phyloP scores from a whole-genome alignment of 2,797 vertebrate species.

The Cyprinella venusta region DNA sequence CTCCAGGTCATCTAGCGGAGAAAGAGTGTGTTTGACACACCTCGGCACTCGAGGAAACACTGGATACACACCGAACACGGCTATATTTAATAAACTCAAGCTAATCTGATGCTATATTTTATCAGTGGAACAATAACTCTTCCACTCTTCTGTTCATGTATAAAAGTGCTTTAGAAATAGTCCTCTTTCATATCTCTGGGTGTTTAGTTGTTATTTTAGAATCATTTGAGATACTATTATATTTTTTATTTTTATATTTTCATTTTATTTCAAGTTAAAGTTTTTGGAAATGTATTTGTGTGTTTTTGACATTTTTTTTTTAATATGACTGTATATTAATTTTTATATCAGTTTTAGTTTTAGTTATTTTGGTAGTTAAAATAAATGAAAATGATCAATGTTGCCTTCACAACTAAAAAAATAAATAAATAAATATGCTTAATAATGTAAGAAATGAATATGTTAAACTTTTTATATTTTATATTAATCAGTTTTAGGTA shows the following conservation, averaged over 20 bases:
- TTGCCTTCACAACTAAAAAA: background rate
- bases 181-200: conserved; percentile 17
- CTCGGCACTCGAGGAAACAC: conserved; percentile 36
- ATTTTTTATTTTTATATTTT: background rate
- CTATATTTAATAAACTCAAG: background rate
- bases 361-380: background rate
- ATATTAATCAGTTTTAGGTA: background rate
- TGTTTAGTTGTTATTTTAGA: background rate
- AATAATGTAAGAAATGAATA: background rate
- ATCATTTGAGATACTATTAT: background rate
- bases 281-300: too few species aligned
- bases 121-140: background rate
- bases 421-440: too few species aligned
- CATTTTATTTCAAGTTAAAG: background rate
- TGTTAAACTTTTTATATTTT: background rate
- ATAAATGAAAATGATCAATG: background rate
- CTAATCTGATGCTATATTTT: background rate
- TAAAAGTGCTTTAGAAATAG: background rate
- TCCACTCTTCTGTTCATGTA: too few species aligned
- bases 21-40: conserved; percentile 65
- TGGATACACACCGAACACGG: conserved; percentile 36
- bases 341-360: background rate
- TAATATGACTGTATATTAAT: too few species aligned
- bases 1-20: conserved; percentile 62
- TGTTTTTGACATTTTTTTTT: too few species aligned